These are phyloP conservation scores for Mnemiopsis leidyi DNA, from an alignment of 37 sponge, comb jelly and placozoan species.

Conservation along the genomic window DNA sequence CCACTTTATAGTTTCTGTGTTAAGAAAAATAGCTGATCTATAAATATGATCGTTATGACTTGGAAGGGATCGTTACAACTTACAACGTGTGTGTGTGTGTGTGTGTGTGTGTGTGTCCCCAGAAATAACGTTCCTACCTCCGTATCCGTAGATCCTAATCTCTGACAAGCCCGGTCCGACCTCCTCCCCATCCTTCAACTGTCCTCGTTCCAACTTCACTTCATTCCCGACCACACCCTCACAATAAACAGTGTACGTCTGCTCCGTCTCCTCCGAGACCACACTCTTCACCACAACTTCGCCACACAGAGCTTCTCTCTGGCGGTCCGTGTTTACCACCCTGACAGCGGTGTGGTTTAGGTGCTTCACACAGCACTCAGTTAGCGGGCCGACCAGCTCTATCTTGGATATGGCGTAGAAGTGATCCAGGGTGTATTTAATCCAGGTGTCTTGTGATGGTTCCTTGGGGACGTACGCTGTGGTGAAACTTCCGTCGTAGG, in stretches of 20 bases:
- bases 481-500: background rate
- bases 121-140: too few relatives aligned
- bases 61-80: too few relatives aligned
- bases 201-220: background rate
- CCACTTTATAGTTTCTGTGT: too few relatives aligned
- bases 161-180: background rate
- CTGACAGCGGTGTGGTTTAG: background rate
- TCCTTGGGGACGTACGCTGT: background rate
- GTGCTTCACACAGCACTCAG: background rate
- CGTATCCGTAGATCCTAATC: background rate
- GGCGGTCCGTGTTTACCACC: background rate
- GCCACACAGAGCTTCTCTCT: background rate
- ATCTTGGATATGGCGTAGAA: background rate
- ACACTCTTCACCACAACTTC: background rate
- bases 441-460: background rate
- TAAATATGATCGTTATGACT: too few relatives aligned
- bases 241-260: background rate
- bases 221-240: background rate
- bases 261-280: background rate
- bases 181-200: background rate
- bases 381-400: background rate
- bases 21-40: too few relatives aligned
- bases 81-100: too few relatives aligned
- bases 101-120: too few relatives aligned
- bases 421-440: background rate